Evolutionary conservation across 2,797 vertebrate species (phyloP), one percentile per base, ranked within the genome.

Genomic region (Urosaurus nigricauda): DNA sequence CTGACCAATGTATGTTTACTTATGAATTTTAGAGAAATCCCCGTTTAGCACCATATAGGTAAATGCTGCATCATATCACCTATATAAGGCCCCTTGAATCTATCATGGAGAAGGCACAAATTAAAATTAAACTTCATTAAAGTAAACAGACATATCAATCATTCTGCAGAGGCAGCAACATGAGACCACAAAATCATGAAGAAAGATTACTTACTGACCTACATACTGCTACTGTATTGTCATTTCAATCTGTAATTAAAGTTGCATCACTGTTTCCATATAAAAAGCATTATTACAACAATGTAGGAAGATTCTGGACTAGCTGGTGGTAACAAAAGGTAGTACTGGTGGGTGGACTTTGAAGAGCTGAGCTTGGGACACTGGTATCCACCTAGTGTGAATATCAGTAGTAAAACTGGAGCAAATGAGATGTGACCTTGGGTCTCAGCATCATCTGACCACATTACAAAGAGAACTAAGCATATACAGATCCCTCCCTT

Each of bases 191-290:
- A 40, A 85, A n/a, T 5, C 71, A 47, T 77, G 86, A 88, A 32
- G 90, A 84, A 89, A 92, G 78, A 35, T 60, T 89, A 89, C 24
- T 88, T 88, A n/a, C 32, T 90, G 90, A 71, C 79, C 92, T 89
- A 85, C 60, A 83, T 63, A 82, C 92, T 79, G 74, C 79, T 89
- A 40, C 37, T 90, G 2, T 60, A 58, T 3, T 85, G 77, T 88
- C 82, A 13, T 68, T 0, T 24, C 58, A 91, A 43, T 37, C 90
- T 92, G 75, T 78, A 88, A 93, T 92, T 94, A 88, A 92, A 79
- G 1, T 14, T 40, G 1, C 19, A 85, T 74, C 84, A 78, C 12
- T 92, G 75, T 85, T 94, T 91, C 94, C 90, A 85, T 56, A 40
- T 77, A 17, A 43, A 91, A 88, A 7, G 24, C 47, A 73, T 73